Conservation (phyloP, 2,113 vertebrate genomes). For the Cricetomys ansorgei region DNA sequence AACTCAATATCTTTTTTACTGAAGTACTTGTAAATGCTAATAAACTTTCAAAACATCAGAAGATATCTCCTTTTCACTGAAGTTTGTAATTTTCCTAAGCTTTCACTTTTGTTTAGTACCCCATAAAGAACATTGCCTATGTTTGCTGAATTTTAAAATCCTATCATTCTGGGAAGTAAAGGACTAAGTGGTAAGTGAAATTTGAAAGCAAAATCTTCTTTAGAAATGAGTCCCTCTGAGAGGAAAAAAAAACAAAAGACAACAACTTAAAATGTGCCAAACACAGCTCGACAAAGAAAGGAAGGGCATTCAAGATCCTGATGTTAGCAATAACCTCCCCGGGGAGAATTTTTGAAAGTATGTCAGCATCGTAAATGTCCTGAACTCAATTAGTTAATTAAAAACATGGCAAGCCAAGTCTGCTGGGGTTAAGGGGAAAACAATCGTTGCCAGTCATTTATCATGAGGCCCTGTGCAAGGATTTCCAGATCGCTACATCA, state of each 20-base stretch:
- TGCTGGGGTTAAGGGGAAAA: slow-evolving; percentile 80
- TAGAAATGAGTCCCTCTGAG: slow-evolving; percentile 1
- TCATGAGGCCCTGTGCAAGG: slow-evolving; percentile 77
- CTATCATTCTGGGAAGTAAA: slow-evolving; percentile 53
- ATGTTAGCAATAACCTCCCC: slow-evolving; percentile 16
- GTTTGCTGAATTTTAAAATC: slow-evolving; percentile 71
- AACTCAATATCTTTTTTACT: slow-evolving; percentile 47
- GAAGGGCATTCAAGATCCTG: slow-evolving; percentile 45
- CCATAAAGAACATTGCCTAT: slow-evolving; percentile 61
- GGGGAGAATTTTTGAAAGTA: slow-evolving; percentile 47
- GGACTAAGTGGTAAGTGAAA: slow-evolving; percentile 58
- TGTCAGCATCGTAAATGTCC: slow-evolving; percentile 53
- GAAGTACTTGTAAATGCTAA: slow-evolving; percentile 56
- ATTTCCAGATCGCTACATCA: slow-evolving; percentile 83
- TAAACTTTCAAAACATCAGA: slow-evolving; percentile 60
- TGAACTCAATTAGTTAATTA: slow-evolving; percentile 79
- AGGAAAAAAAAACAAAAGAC: slow-evolving; percentile 54
- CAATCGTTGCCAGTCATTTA: slow-evolving; percentile 80
- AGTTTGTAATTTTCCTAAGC: slow-evolving; percentile 67
- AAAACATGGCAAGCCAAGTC: slow-evolving; percentile 80
- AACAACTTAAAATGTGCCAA: slow-evolving; percentile 43
- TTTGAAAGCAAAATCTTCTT: slow-evolving; percentile 63
- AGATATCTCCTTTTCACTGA: slow-evolving; percentile 48
- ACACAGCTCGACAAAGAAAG: slow-evolving; percentile 32
- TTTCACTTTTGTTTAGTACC: slow-evolving; percentile 67